Base-by-base conservation (phyloP, 37 sponge, comb jelly and placozoan species). In the Chondrosia reniformis region DNA sequence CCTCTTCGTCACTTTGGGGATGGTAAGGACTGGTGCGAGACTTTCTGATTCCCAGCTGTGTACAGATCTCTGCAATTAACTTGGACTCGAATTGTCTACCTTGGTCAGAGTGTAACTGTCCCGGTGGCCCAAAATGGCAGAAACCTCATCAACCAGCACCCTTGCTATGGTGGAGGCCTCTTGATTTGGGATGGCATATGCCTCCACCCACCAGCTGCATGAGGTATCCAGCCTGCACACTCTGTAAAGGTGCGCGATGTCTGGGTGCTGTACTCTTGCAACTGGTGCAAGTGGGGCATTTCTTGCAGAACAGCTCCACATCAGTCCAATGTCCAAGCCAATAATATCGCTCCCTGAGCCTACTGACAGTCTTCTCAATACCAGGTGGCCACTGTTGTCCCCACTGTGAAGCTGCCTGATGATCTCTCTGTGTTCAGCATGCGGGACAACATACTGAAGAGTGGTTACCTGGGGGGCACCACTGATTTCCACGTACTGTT, bases 151-250 rank as follows among this genome's bases (percentile, higher is more conserved):
- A n/a, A n/a, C n/a, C 38, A 81, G 73, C 27, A 49, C 54, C 24
- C 46, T 80, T n/a, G 71, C 72, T 31, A 80, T 72, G 22, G 71
- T 80, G 34, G 34, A 33, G n/a, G 81, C 81, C 69, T 69, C 52
- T 28, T 80, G 81, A 33, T 80, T 69, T 15, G 81, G 81, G 31
- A 80, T 44, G 45, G 81, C 31, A 3, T 69, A 69, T 17, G 69
- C 81, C 56, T 80, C 69, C 38, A 67, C 52, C 69, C 72, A 80
- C 15, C 15, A 49, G 52, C 52, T 49, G 52, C 52, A 49, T 49
- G 52, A 15, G 52, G 52, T 10, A 19, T 49, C 52, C 52, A 19
- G 15, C 52, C 15, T 49, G 10, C 10, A 49, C 15, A 15, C 52
- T 49, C 2, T 39, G 24, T 38, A 80, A 33, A 22, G 38, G 30